Evolutionary conservation across 2,888 invertebrate species (phyloP).

Genomic region (Oligia fasciuncula): DNA sequence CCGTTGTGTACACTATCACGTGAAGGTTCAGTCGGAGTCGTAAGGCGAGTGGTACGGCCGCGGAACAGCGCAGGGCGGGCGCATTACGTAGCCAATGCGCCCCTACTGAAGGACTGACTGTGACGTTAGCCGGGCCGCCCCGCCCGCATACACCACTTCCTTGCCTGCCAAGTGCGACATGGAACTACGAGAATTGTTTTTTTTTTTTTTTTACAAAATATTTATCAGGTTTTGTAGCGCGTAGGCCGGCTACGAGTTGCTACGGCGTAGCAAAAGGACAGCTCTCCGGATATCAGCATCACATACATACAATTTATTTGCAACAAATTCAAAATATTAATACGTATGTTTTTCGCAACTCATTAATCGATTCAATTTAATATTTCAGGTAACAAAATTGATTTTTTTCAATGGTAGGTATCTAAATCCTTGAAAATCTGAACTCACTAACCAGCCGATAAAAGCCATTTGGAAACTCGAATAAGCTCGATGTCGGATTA

Average conservation of each 20-base stretch:
- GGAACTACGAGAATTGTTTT: slow-evolving; percentile 58
- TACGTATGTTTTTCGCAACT: background rate
- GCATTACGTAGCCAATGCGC: slow-evolving; percentile 82
- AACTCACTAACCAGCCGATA: slow-evolving; percentile 64
- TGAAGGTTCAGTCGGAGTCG: slow-evolving; percentile 64
- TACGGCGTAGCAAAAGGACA: slow-evolving; percentile 33
- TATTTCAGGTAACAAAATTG: background rate
- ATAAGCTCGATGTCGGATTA: slow-evolving; percentile 74
- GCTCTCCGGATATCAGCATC: background rate
- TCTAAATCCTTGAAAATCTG: slow-evolving; percentile 54
- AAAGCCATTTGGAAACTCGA: slow-evolving; percentile 75
- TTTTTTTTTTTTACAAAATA: slow-evolving; percentile 14
- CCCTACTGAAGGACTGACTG: slow-evolving; percentile 77
- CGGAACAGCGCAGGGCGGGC: slow-evolving; percentile 71
- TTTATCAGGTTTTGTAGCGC: slow-evolving; percentile 10
- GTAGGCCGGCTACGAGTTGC: slow-evolving; percentile 19
- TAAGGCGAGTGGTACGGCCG: slow-evolving; percentile 50
- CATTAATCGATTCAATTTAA: background rate
- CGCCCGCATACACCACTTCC: slow-evolving; percentile 68
- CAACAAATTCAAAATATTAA: background rate
- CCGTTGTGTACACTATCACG: slow-evolving; percentile 66
- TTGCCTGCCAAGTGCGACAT: slow-evolving; percentile 64
- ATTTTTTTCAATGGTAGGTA: background rate
- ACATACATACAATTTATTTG: background rate
- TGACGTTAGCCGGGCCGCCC: slow-evolving; percentile 67